These are phyloP conservation scores for Polymixis lichenea DNA, from an alignment of 2,888 invertebrate genomes.

Conservation along the genomic window DNA sequence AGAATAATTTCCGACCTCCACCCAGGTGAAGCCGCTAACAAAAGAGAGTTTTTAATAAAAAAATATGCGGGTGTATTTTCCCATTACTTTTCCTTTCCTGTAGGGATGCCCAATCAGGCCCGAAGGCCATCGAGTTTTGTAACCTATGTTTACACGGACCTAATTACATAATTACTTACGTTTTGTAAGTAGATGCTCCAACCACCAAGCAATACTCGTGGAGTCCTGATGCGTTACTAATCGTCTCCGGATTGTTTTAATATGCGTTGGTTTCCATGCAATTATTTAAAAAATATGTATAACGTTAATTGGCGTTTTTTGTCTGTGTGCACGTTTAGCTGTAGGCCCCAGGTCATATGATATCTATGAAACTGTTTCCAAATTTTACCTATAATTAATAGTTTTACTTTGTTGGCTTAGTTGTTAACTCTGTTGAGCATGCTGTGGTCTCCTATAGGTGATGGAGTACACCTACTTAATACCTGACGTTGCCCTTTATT, in stretches of 20 bases:
- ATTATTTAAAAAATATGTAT: conserved; percentile 1
- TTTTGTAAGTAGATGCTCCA: conserved; percentile 20
- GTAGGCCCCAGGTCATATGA: neutral
- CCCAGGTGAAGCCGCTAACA: too few species aligned
- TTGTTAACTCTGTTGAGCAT: too few species aligned
- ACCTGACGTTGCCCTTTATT: too few species aligned
- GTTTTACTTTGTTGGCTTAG: too few species aligned
- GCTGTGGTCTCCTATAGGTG: too few species aligned
- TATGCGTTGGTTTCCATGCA: conserved; percentile 23
- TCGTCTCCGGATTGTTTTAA: conserved; percentile 40
- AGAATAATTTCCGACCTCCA: too few species aligned
- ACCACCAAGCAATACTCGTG: conserved; percentile 24
- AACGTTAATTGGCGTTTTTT: neutral
- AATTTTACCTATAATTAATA: too few species aligned
- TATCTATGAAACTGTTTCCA: too few species aligned
- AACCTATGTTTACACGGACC: conserved; percentile 26
- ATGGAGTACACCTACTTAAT: too few species aligned
- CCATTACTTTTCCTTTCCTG: neutral
- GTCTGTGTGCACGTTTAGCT: neutral
- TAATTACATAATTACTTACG: conserved; percentile 32
- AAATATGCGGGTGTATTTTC: conserved; percentile 1
- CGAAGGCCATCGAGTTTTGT: conserved; percentile 3
- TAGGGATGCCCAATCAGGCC: neutral
- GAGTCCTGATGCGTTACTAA: conserved; percentile 53
- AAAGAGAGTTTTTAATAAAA: neutral